phyloP scores from a whole-genome alignment of 30 jellyfish, hydroid and myxozoan species.

The Pseudorhiza aurosa region DNA sequence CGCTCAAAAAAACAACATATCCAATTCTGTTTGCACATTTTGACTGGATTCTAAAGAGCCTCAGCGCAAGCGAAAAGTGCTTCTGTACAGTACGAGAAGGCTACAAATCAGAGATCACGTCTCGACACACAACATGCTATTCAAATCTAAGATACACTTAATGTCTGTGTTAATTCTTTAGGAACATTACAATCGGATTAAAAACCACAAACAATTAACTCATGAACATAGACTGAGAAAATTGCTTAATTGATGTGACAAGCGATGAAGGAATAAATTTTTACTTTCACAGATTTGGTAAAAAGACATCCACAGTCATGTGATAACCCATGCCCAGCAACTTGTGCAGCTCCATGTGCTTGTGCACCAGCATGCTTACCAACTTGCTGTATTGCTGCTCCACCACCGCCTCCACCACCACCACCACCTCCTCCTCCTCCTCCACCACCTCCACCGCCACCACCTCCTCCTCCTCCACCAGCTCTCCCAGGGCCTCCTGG shows the following conservation, averaged over 20 bases:
- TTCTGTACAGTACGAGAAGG: too few relatives aligned
- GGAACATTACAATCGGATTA: too few relatives aligned
- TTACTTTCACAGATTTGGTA: conserved; percentile 48
- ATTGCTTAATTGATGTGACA: too few relatives aligned
- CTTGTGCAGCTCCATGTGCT: conserved; percentile 85
- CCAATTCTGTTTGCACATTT: too few relatives aligned
- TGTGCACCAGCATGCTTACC: conserved; percentile 98
- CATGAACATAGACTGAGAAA: not conserved
- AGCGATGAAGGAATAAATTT: not conserved
- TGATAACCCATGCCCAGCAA: conserved; percentile 63
- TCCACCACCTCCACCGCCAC: conserved; percentile 77
- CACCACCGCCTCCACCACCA: conserved; percentile 96
- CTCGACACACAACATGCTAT: too few relatives aligned
- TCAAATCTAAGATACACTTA: too few relatives aligned
- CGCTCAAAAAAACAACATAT: too few relatives aligned
- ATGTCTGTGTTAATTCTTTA: too few relatives aligned
- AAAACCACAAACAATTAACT: not conserved
- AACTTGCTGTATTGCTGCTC: conserved; percentile 90
- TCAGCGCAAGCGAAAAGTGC: too few relatives aligned
- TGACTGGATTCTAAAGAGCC: too few relatives aligned
- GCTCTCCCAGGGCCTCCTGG: conserved; percentile 78
- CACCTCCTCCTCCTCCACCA: conserved; percentile 88
- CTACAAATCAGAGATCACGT: too few relatives aligned
- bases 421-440: conserved; percentile 97
- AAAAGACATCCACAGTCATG: conserved; percentile 65